Conservation (phyloP, 2,888 invertebrate species). For the Schizotus pectinicornis region DNA sequence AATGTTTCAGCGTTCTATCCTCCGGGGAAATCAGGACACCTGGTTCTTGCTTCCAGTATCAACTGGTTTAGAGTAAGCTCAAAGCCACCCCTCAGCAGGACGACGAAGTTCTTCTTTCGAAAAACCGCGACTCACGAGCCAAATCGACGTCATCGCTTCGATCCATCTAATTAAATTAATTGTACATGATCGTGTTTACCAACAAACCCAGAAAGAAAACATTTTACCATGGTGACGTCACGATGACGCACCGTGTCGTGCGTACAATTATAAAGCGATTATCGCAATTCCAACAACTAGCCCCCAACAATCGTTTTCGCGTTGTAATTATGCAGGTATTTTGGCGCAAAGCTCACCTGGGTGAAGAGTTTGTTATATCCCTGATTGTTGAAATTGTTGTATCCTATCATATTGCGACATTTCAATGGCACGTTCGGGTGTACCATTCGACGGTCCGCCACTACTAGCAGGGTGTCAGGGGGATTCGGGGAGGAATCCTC, state of each 20-base stretch:
- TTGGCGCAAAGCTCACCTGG: slow-evolving; percentile 64
- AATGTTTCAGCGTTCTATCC: slow-evolving; percentile 15
- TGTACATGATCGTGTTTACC: slow-evolving; percentile 32
- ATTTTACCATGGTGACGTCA: slow-evolving; percentile 40
- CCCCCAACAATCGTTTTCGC: not conserved
- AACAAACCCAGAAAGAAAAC: slow-evolving; percentile 27
- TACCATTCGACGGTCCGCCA: slow-evolving; percentile 43
- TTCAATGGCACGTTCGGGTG: slow-evolving; percentile 57
- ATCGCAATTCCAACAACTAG: slow-evolving; percentile 1
- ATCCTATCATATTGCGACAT: slow-evolving; percentile 78
- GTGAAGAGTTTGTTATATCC: slow-evolving; percentile 86
- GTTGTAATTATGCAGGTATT: slow-evolving; percentile 26
- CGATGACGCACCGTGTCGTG: slow-evolving; percentile 39
- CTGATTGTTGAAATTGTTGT: slow-evolving; percentile 73
- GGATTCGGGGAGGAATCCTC: slow-evolving; percentile 1
- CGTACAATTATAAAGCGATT: slow-evolving; percentile 27
- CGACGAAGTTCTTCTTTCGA: no score
- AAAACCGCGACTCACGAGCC: no score
- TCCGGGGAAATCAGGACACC: slow-evolving; percentile 28
- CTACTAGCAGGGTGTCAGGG: slow-evolving; percentile 4
- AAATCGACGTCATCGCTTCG: not conserved
- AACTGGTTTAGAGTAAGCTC: slow-evolving; percentile 17
- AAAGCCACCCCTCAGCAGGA: not conserved
- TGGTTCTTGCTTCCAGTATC: slow-evolving; percentile 20
- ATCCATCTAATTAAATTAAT: slow-evolving; percentile 8